Percentiles rank a stretch among this genome's conserved stretches.
Conservation (phyloP, 2,888 invertebrate genomes). For the Dryocosmus kuriphilus region DNA sequence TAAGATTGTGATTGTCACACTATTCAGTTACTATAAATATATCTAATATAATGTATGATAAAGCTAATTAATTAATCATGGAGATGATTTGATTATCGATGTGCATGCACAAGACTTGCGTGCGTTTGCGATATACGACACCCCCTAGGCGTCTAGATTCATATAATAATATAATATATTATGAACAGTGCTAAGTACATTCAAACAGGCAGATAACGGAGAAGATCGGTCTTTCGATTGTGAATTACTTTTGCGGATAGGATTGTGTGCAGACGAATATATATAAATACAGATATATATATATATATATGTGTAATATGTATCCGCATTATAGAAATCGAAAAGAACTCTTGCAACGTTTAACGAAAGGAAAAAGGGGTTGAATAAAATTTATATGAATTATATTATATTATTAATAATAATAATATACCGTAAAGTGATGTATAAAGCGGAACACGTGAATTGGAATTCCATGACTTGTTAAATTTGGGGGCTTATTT, state of each 20-base stretch:
- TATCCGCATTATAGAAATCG: conserved; percentile 56
- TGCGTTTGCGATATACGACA: conserved; percentile 59
- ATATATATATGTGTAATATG: conserved; percentile 68
- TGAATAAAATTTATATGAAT: conserved; percentile 76
- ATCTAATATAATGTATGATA: conserved; percentile 66
- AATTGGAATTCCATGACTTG: too few relatives aligned
- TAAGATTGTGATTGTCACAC: conserved; percentile 50
- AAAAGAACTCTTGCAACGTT: conserved; percentile 41
- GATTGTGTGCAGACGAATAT: conserved; percentile 43
- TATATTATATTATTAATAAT: conserved; percentile 53
- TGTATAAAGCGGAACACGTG: too few relatives aligned
- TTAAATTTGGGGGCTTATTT: too few relatives aligned
- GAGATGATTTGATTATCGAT: conserved; percentile 59
- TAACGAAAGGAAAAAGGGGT: conserved; percentile 58
- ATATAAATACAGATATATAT: conserved; percentile 59
- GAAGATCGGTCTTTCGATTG: conserved; percentile 36
- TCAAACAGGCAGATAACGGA: conserved; percentile 59
- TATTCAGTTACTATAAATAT: conserved; percentile 55
- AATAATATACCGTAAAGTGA: conserved; percentile 9
- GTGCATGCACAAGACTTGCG: conserved; percentile 53
- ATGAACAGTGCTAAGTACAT: conserved; percentile 63
- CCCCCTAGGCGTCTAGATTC: conserved; percentile 68
- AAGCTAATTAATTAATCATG: conserved; percentile 54
- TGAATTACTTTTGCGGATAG: conserved; percentile 27
- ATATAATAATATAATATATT: conserved; percentile 67